Evolutionary conservation across 2,113 vertebrate species (phyloP), one percentile per base, ranked within the genome.

Genomic region (Perca flavescens): DNA sequence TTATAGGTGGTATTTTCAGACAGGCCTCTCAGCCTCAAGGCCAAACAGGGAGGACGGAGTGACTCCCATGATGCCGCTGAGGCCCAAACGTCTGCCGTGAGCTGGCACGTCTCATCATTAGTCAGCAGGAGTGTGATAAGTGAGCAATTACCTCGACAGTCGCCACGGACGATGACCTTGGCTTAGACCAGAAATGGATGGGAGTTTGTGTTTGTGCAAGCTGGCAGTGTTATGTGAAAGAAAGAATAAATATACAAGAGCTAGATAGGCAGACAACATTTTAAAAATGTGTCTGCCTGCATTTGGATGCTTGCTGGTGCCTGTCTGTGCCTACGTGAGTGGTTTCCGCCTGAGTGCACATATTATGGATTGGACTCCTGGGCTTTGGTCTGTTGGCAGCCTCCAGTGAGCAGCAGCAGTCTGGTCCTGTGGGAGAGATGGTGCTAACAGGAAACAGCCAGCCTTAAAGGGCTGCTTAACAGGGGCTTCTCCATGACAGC

Each of bases 121-220:
- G 77, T 88, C 84, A 90, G 86, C 86, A 86, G 54, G 40, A 80
- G 77, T 43, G 67, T 46, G 75, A 70, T 78, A 65, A 85, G 69
- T 50, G 69, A 70, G 79, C 68, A 79, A 79, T 90, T 86, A 90
- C 68, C 36, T 70, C 58, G 1, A 60, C 69, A 13, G 79, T 69
- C 17, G 13, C 84, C 49, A 50, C 9, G 0, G 69, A 83, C 58
- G 11, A 68, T 2, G 56, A 89, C 89, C 82, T 91, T 88, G 86
- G 71, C 82, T 86, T 50, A 13, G 6, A 89, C 86, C 75, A 34
- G 21, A 54, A 28, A 65, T 0, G 3, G 12, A 21, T 11, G 12
- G 28, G 19, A 7, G 61, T 67, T 47, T 58, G 72, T 71, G 74
- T 65, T 57, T 71, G 57, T 49, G 53, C 6, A 63, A 12, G 9